Evolutionary conservation across 2,113 vertebrate genomes (phyloP).

Genomic region (Seriola dumerili): DNA sequence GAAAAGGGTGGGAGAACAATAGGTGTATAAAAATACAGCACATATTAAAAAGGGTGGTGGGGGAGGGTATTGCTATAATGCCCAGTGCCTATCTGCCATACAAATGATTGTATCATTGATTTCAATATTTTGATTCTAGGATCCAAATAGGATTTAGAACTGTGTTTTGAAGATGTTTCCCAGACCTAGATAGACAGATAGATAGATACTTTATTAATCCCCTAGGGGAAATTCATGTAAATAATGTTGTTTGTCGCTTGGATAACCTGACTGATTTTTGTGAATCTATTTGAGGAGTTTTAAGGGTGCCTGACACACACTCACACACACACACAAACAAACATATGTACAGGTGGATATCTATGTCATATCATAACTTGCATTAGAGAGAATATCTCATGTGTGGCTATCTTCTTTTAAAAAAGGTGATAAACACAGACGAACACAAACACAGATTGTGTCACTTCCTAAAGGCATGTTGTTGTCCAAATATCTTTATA

Average conservation of each 20-base stretch:
- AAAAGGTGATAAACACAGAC: background rate
- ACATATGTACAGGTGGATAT: no score
- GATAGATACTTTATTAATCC: no score
- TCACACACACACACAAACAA: no score
- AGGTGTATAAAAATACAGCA: background rate
- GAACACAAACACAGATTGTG: background rate
- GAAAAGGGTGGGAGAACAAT: background rate
- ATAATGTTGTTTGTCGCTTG: background rate
- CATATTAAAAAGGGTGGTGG: background rate
- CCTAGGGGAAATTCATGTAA: no score
- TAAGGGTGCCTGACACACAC: background rate
- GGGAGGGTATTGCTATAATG: background rate
- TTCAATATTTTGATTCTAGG: background rate
- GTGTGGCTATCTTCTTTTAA: background rate
- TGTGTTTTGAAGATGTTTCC: background rate
- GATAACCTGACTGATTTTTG: conserved; percentile 8
- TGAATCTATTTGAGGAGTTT: background rate
- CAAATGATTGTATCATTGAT: background rate
- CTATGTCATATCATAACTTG: no score
- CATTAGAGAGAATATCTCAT: background rate
- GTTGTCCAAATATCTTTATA: background rate
- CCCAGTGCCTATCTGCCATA: background rate
- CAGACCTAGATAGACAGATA: no score
- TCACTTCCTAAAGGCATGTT: background rate
- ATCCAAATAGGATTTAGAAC: background rate